Base-by-base conservation (phyloP, 2,888 invertebrate genomes). In the Tipula unca region DNA sequence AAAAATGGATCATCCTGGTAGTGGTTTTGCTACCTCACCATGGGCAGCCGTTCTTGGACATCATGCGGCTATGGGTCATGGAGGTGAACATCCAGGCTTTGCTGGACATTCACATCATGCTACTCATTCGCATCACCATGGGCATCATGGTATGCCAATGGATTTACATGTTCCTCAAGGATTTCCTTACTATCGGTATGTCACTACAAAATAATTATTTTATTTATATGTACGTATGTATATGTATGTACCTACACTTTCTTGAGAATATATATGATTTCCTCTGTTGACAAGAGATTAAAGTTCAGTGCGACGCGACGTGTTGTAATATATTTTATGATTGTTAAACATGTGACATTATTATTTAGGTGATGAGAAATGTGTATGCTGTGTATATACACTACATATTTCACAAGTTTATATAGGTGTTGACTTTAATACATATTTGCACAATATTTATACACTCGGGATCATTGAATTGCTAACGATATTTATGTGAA, bases 141-240 rank as follows among this genome's bases (percentile, higher is more conserved):
- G 93, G 86, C 93, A 93, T 89, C 93, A 93, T 88, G 94, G 93
- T 88, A 94, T 95, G 94, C 96, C 97, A 85, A 97, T 97, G 96
- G 97, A 97, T 91, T 93, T 97, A 88, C 97, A 97, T 91, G 96
- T 97, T 90, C 96, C 97, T 85, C 97, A 97, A 91, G 96, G 96
- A 88, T 97, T 97, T 91, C 96, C 96, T 86, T 97, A 97, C 92
- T 97, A 97, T 92, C 95, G 96, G 96, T 97, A 89, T 92, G 84
- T 84, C 94, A 3, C 3, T n/a, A 48, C 5, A n/a, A 4, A 39
- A 10, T 10, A 39, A n/a, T n/a, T n/a, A n/a, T n/a, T n/a, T n/a
- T 48, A 48, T 48, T 48, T n/a, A 48, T 48, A 48, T 4, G n/a
- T 39, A 39, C 10, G 13, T 13, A 36, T 6, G 6, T 35, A 39